Evolutionary conservation across 1,140 invertebrate species (phyloP).

Genomic region (Drosophila willistoni): DNA sequence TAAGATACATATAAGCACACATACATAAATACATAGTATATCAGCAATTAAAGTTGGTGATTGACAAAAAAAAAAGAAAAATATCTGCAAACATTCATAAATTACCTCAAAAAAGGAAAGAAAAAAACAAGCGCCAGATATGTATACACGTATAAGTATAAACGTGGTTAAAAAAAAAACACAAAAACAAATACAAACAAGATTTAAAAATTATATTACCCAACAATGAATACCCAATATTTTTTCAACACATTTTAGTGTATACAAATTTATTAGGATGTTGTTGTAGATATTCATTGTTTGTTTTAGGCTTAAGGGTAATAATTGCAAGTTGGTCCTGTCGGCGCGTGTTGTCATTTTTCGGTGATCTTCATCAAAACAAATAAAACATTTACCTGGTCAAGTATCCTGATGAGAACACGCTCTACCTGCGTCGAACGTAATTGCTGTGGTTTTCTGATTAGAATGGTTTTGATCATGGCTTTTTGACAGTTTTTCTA

Average conservation of each 20-base stretch:
- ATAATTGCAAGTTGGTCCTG: slow-evolving; percentile 60
- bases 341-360: slow-evolving; percentile 76
- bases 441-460: slow-evolving; percentile 42
- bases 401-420: not conserved
- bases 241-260: slow-evolving; percentile 48
- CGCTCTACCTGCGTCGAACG: slow-evolving; percentile 50
- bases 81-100: too few species aligned
- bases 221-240: slow-evolving; percentile 49
- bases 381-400: slow-evolving; percentile 52
- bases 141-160: not conserved
- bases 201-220: slow-evolving; percentile 71
- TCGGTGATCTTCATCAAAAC: slow-evolving; percentile 44
- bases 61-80: too few species aligned
- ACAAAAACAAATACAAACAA: slow-evolving; percentile 41
- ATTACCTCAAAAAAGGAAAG: too few species aligned
- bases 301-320: slow-evolving; percentile 43
- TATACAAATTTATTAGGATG: slow-evolving; percentile 60
- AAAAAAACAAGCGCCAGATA: slow-evolving; percentile 62
- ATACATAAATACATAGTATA: too few species aligned
- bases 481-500: slow-evolving; percentile 72
- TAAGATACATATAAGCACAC: too few species aligned
- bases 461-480: slow-evolving; percentile 70
- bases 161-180: not conserved
- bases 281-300: slow-evolving; percentile 67
- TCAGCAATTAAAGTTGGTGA: too few species aligned